Percentiles rank a stretch among this genome's conserved stretches.
Conservation (phyloP, 2,888 invertebrate genomes). For the Cheilosia scutellata region DNA sequence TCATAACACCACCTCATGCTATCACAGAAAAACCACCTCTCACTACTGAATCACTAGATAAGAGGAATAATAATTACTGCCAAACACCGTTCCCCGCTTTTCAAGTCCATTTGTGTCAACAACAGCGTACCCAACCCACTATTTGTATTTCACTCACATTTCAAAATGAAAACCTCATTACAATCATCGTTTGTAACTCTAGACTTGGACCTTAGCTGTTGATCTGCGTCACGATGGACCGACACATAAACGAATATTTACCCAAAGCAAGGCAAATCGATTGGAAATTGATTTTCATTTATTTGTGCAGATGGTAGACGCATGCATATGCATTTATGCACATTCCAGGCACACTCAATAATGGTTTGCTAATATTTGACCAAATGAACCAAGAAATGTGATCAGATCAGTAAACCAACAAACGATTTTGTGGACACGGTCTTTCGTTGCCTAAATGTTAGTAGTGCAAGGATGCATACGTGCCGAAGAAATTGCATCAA, state of each 20-base stretch:
- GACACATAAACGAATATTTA: background rate
- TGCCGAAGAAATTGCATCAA: background rate
- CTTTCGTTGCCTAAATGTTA: no score
- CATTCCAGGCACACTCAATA: conserved; percentile 8
- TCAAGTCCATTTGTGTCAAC: background rate
- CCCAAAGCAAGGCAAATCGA: conserved; percentile 9
- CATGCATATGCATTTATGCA: conserved; percentile 24
- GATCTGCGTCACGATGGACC: conserved; percentile 3
- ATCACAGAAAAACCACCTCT: background rate
- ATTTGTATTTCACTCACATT: background rate
- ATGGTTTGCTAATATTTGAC: conserved; percentile 38
- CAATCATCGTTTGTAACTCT: conserved; percentile 1
- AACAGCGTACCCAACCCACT: background rate
- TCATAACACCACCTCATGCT: background rate
- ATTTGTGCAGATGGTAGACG: conserved; percentile 7
- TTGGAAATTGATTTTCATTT: conserved; percentile 29
- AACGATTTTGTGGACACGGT: conserved; percentile 10
- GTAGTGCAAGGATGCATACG: background rate
- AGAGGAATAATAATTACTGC: conserved; percentile 27
- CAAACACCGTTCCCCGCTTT: background rate
- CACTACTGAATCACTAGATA: background rate
- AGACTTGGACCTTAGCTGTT: conserved; percentile 6
- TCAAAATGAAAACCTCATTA: conserved; percentile 19
- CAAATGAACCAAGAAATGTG: conserved; percentile 29
- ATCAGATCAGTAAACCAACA: conserved; percentile 25